A percentile compares a stretch with the other conserved stretches of the same genome.
These are phyloP conservation scores for Trilocha varians DNA, from an alignment of 2,888 invertebrate genomes.

Conservation along the genomic window DNA sequence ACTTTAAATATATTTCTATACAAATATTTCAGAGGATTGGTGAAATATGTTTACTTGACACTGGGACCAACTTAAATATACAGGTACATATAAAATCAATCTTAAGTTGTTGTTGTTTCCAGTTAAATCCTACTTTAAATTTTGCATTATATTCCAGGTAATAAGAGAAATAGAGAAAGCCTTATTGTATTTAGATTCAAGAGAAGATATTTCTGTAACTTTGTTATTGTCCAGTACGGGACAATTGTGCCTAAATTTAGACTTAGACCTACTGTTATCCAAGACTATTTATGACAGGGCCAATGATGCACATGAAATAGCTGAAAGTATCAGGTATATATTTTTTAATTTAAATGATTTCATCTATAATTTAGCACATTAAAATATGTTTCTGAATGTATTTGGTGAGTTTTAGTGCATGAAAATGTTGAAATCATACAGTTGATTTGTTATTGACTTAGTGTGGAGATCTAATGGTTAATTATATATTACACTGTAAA, in stretches of 20 bases:
- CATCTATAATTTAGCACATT: no score
- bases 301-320: slow-evolving; percentile 78
- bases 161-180: slow-evolving; percentile 83
- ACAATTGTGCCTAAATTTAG: slow-evolving; percentile 87
- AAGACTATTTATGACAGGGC: slow-evolving; percentile 75
- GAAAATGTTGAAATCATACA: no score
- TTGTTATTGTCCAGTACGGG: slow-evolving; percentile 83
- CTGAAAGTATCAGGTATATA: slow-evolving; percentile 80
- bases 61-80: slow-evolving; percentile 35
- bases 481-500: no score
- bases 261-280: slow-evolving; percentile 79
- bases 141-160: slow-evolving; percentile 71
- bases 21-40: slow-evolving; percentile 47
- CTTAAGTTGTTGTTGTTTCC: no score
- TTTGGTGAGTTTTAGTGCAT: no score
- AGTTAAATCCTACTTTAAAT: no score
- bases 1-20: slow-evolving; percentile 42
- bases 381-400: no score
- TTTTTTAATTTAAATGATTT: slow-evolving; percentile 1
- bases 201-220: slow-evolving; percentile 74
- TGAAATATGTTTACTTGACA: slow-evolving; percentile 45
- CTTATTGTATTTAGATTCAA: slow-evolving; percentile 59
- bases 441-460: no score
- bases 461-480: no score
- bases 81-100: slow-evolving; percentile 35